phyloP scores from a whole-genome alignment of 2,113 vertebrate species.

The Pelobates fuscus region DNA sequence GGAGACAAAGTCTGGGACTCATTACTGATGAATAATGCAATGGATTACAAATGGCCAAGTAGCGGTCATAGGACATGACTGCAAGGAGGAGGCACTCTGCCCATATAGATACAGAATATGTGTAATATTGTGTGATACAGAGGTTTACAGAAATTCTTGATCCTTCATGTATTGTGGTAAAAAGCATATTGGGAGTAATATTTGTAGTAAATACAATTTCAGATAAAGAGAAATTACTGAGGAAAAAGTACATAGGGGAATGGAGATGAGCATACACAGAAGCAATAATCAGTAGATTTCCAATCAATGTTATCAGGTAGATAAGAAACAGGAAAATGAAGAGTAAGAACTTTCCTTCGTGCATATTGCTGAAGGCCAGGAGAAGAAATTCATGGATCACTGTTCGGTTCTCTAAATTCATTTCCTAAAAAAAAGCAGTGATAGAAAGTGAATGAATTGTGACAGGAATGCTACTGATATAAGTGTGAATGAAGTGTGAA shows the following conservation, averaged over 20 bases:
- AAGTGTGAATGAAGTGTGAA: too few relatives aligned
- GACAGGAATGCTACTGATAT: too few relatives aligned
- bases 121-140: constrained; percentile 14
- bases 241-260: constrained; percentile 29
- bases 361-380: neutral
- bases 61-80: constrained; percentile 31
- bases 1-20: neutral
- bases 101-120: neutral
- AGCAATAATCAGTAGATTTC: constrained; percentile 1
- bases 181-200: constrained; percentile 10
- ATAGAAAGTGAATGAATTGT: too few relatives aligned
- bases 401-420: neutral
- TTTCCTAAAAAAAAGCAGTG: too few relatives aligned
- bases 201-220: constrained; percentile 7
- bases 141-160: neutral
- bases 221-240: constrained; percentile 10
- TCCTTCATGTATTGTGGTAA: neutral
- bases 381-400: neutral
- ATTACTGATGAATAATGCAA: constrained; percentile 22
- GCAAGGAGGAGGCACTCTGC: constrained; percentile 23
- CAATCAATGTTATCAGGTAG: neutral
- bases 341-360: neutral
- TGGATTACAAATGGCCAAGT: constrained; percentile 31
- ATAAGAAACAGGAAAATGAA: neutral
- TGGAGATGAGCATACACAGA: neutral